phyloP scores from a whole-genome alignment of 1,140 invertebrate genomes.

The Trichonephila inaurata region DNA sequence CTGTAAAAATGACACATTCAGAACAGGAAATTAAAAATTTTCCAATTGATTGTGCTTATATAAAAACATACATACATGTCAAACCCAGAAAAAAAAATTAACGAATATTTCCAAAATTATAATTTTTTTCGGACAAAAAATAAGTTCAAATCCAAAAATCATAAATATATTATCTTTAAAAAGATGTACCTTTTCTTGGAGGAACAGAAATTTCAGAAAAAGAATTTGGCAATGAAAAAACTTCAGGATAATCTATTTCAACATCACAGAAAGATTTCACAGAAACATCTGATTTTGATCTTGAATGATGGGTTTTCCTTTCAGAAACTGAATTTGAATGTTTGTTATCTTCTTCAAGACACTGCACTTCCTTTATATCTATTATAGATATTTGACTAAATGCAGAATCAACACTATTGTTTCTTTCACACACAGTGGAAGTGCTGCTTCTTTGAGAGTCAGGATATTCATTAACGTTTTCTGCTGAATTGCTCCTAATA shows the following conservation, averaged over 20 bases:
- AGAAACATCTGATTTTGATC: slow-evolving; percentile 71
- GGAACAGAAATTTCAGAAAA: slow-evolving; percentile 10
- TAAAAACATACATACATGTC: too few relatives aligned
- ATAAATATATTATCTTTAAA: slow-evolving; percentile 65
- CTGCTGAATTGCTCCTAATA: background rate
- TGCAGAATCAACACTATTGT: slow-evolving; percentile 49
- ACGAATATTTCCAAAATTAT: too few relatives aligned
- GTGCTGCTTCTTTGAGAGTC: slow-evolving; percentile 51
- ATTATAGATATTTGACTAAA: slow-evolving; percentile 58
- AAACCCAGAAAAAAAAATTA: too few relatives aligned
- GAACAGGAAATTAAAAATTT: too few relatives aligned
- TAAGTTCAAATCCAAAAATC: background rate
- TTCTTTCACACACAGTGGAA: slow-evolving; percentile 47
- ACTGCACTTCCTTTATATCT: slow-evolving; percentile 55
- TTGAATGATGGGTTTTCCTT: slow-evolving; percentile 52
- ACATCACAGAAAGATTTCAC: background rate
- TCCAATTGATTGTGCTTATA: too few relatives aligned
- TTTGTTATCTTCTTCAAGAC: background rate
- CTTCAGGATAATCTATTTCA: background rate
- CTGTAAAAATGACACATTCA: too few relatives aligned
- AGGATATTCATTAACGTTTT: background rate
- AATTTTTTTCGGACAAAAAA: background rate
- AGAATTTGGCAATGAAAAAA: slow-evolving; percentile 69
- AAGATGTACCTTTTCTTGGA: slow-evolving; percentile 59
- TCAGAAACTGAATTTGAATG: background rate